Conservation (phyloP, 2,113 vertebrate genomes). For the Zapornia atra region DNA sequence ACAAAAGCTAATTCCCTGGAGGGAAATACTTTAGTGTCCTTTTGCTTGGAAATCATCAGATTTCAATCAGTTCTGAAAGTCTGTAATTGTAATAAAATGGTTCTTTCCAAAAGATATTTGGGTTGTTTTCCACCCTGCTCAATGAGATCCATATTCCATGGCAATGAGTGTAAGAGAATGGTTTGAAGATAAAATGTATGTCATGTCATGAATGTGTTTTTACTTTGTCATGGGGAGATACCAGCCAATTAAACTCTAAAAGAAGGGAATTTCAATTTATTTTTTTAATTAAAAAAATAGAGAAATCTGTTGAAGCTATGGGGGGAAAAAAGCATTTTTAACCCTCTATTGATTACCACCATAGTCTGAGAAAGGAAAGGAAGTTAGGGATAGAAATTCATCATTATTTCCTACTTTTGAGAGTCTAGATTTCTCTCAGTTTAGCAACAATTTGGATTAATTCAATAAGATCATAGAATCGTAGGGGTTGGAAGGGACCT, state of each 20-base stretch:
- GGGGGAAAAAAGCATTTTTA: not conserved
- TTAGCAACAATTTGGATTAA: not conserved
- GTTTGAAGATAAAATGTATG: slow-evolving; percentile 48
- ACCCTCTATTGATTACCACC: not conserved
- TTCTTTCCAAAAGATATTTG: slow-evolving; percentile 43
- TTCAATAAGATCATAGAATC: no score
- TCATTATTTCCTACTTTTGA: not conserved
- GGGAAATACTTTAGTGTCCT: slow-evolving; percentile 48
- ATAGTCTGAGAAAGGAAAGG: not conserved
- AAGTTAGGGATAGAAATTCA: not conserved
- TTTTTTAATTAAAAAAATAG: not conserved
- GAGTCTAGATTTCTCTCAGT: not conserved
- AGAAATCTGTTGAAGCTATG: not conserved
- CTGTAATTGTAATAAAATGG: not conserved
- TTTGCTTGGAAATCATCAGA: slow-evolving; percentile 48
- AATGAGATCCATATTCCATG: slow-evolving; percentile 66
- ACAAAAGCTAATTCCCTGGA: slow-evolving; percentile 38
- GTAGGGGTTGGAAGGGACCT: no score
- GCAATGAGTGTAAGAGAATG: slow-evolving; percentile 22
- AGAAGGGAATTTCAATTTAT: not conserved
- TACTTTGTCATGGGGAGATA: slow-evolving; percentile 25
- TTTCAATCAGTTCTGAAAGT: slow-evolving; percentile 47
- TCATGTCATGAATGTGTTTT: slow-evolving; percentile 46
- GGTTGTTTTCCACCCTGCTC: slow-evolving; percentile 47
- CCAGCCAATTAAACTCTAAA: slow-evolving; percentile 36